phyloP scores from a whole-genome alignment of 2,888 invertebrate genomes.

The Suillia variegata region DNA sequence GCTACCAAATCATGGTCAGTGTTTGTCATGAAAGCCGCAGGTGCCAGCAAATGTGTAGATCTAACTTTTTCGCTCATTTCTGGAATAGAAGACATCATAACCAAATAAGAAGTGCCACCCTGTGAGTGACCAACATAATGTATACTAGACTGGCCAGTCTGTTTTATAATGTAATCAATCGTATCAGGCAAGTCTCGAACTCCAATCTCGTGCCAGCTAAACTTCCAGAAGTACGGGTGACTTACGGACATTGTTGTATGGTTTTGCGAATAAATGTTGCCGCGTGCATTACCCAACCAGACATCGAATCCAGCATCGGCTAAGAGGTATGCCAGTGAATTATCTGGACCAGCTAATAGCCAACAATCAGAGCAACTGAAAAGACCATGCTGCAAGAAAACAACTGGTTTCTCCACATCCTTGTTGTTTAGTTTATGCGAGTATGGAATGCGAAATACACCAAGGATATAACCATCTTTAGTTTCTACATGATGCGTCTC shows the following conservation, averaged over 20 bases:
- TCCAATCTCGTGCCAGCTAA: slow-evolving; percentile 89
- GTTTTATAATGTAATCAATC: slow-evolving; percentile 47
- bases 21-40: slow-evolving; percentile 61
- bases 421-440: slow-evolving; percentile 40
- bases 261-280: slow-evolving; percentile 51
- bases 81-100: slow-evolving; percentile 41
- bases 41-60: slow-evolving; percentile 52
- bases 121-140: slow-evolving; percentile 57
- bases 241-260: slow-evolving; percentile 50
- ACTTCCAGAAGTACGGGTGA: slow-evolving; percentile 49
- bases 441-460: slow-evolving; percentile 54
- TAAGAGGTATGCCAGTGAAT: slow-evolving; percentile 49
- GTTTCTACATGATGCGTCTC: slow-evolving; percentile 67
- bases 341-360: slow-evolving; percentile 45
- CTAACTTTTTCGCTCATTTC: slow-evolving; percentile 51
- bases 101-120: slow-evolving; percentile 50
- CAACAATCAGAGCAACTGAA: slow-evolving; percentile 55
- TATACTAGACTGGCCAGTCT: slow-evolving; percentile 34
- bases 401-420: slow-evolving; percentile 44
- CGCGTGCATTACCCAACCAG: slow-evolving; percentile 57
- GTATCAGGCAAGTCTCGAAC: slow-evolving; percentile 62
- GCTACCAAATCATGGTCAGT: slow-evolving; percentile 60
- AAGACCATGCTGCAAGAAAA: slow-evolving; percentile 64
- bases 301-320: slow-evolving; percentile 58
- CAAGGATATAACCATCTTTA: slow-evolving; percentile 51